Evolutionary conservation across 2,888 invertebrate genomes (phyloP).

Genomic region (Xylocampa areola): DNA sequence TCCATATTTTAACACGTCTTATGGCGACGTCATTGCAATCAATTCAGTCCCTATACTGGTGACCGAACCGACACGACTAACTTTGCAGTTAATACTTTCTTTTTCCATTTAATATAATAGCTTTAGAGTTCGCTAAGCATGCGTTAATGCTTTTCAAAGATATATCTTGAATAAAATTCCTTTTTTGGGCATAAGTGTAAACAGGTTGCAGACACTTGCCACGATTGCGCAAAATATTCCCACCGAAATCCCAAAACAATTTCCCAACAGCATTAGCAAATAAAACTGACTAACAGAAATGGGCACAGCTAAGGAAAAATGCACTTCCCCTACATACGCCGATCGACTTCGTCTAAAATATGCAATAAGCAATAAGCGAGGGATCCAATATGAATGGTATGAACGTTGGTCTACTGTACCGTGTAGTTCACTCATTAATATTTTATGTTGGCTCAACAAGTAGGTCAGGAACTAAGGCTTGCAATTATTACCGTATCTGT

Average conservation of each 20-base stretch:
- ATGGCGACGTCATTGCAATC: too few relatives aligned
- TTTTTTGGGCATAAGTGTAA: too few relatives aligned
- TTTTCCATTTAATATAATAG: too few relatives aligned
- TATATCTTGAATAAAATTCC: too few relatives aligned
- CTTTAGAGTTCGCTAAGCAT: too few relatives aligned
- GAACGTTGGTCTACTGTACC: slow-evolving; percentile 27
- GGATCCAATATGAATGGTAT: slow-evolving; percentile 61
- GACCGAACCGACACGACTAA: too few relatives aligned
- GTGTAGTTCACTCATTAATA: slow-evolving; percentile 41
- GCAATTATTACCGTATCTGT: slow-evolving; percentile 22
- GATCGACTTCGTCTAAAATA: slow-evolving; percentile 56
- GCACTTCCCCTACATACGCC: slow-evolving; percentile 23
- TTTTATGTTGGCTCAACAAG: slow-evolving; percentile 51
- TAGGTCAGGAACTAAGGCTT: slow-evolving; percentile 26
- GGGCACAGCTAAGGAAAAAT: slow-evolving; percentile 33
- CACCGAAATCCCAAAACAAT: slow-evolving; percentile 1
- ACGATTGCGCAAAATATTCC: too few relatives aligned
- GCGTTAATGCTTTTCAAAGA: too few relatives aligned
- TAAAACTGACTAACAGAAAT: slow-evolving; percentile 15
- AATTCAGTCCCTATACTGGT: too few relatives aligned
- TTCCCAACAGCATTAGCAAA: slow-evolving; percentile 15
- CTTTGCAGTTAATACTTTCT: too few relatives aligned
- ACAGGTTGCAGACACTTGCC: too few relatives aligned
- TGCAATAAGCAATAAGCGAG: slow-evolving; percentile 63
- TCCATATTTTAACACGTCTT: too few relatives aligned